These are phyloP conservation scores for Lycocerus yunnanus DNA, from an alignment of 2,888 invertebrate genomes.

Conservation along the genomic window DNA sequence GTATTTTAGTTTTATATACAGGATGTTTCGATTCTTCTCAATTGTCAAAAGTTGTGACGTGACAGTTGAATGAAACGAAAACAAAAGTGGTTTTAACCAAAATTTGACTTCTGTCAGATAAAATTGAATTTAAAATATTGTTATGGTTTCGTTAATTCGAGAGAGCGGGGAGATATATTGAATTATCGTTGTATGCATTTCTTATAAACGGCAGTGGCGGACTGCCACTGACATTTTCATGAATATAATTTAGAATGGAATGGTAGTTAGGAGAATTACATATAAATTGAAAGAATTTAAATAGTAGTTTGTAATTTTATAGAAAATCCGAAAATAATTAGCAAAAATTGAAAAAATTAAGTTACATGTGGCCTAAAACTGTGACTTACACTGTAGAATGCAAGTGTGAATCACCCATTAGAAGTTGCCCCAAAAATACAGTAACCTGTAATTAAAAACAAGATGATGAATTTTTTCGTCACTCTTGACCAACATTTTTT, in stretches of 20 bases:
- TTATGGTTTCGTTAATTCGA: neutral
- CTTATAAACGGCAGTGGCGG: too few relatives aligned
- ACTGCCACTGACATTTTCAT: too few relatives aligned
- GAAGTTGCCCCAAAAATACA: neutral
- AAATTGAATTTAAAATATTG: neutral
- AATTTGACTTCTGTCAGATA: neutral
- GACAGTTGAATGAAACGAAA: neutral
- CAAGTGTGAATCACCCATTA: neutral
- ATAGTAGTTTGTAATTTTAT: too few relatives aligned
- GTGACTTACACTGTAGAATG: neutral
- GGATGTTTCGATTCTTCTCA: neutral
- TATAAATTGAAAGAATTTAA: too few relatives aligned
- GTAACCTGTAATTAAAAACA: neutral
- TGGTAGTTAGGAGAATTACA: too few relatives aligned
- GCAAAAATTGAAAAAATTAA: too few relatives aligned
- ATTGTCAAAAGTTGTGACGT: neutral
- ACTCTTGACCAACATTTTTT: neutral
- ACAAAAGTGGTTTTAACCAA: neutral
- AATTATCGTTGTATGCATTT: too few relatives aligned
- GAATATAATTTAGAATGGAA: too few relatives aligned
- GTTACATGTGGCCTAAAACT: neutral
- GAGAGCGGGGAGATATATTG: too few relatives aligned
- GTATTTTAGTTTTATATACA: neutral
- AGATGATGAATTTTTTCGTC: neutral
- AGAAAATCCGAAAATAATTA: too few relatives aligned